A percentile compares a stretch with the other conserved stretches of the same genome.
phyloP scores from a whole-genome alignment of 2,797 vertebrate species.

The Echeneis naucrates region DNA sequence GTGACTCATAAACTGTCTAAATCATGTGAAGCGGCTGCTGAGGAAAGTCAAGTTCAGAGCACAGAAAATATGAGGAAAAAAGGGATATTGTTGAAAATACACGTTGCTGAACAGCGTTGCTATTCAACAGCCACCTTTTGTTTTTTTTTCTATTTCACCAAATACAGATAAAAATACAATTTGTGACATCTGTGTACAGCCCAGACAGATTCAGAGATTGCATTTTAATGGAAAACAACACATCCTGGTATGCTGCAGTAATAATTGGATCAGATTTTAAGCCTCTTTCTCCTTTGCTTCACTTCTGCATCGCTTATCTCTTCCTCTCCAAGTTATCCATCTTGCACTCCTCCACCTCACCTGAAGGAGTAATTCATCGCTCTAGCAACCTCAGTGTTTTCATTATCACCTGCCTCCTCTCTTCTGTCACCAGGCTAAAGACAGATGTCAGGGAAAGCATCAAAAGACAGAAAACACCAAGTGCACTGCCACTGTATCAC shows the following conservation, averaged over 20 bases:
- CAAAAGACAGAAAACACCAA: slow-evolving; percentile 29
- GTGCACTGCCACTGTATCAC: not conserved
- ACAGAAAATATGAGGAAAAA: slow-evolving; percentile 16
- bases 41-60: slow-evolving; percentile 11
- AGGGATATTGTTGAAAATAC: not conserved
- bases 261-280: slow-evolving; percentile 51
- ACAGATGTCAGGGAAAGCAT: slow-evolving; percentile 55
- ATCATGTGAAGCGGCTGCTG: not conserved
- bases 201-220: slow-evolving; percentile 26
- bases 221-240: slow-evolving; percentile 33
- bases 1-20: not conserved
- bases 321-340: slow-evolving; percentile 44
- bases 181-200: slow-evolving; percentile 28
- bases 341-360: slow-evolving; percentile 54
- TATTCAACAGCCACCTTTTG: slow-evolving; percentile 21
- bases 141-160: slow-evolving; percentile 29
- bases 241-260: slow-evolving; percentile 18
- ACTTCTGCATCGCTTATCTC: slow-evolving; percentile 38
- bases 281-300: slow-evolving; percentile 31
- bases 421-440: slow-evolving; percentile 56
- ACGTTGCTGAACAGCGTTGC: not conserved
- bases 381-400: slow-evolving; percentile 53
- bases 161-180: slow-evolving; percentile 43
- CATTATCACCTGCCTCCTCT: slow-evolving; percentile 61
- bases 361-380: slow-evolving; percentile 55